Percentiles rank a stretch among this genome's conserved stretches.
Evolutionary conservation across 2,797 vertebrate genomes (phyloP).

Genomic region (Semotilus atromaculatus): DNA sequence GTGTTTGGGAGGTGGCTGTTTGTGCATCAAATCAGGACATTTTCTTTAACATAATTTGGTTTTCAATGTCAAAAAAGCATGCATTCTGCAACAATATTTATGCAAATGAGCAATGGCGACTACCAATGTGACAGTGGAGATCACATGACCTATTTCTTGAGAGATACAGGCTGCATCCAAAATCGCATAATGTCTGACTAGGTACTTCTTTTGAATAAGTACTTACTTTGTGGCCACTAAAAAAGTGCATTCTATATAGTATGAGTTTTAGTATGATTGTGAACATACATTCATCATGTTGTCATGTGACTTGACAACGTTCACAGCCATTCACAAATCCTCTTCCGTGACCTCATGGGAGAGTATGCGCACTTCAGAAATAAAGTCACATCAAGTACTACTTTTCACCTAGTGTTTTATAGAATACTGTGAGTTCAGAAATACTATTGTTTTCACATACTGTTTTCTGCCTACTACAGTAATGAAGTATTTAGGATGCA

Average conservation of each 20-base stretch:
- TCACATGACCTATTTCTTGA: background rate
- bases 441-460: background rate
- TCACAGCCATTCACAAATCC: background rate
- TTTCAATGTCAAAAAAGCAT: background rate
- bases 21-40: background rate
- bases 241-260: too few relatives aligned
- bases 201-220: background rate
- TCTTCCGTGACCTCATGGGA: background rate
- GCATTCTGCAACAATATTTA: background rate
- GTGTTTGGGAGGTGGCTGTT: background rate
- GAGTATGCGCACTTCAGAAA: background rate
- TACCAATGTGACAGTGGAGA: background rate
- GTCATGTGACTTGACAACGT: background rate
- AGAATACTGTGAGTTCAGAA: background rate
- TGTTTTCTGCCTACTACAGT: background rate
- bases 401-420: background rate
- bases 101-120: background rate
- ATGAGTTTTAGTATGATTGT: background rate
- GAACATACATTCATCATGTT: background rate
- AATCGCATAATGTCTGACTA: background rate
- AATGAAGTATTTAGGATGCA: background rate
- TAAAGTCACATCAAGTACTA: background rate
- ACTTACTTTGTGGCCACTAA: too few relatives aligned
- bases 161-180: background rate
- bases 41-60: background rate